A percentile compares a stretch with the other conserved stretches of the same genome.
Conservation (phyloP, 1,140 invertebrate genomes). For the Calosoma granatense region DNA sequence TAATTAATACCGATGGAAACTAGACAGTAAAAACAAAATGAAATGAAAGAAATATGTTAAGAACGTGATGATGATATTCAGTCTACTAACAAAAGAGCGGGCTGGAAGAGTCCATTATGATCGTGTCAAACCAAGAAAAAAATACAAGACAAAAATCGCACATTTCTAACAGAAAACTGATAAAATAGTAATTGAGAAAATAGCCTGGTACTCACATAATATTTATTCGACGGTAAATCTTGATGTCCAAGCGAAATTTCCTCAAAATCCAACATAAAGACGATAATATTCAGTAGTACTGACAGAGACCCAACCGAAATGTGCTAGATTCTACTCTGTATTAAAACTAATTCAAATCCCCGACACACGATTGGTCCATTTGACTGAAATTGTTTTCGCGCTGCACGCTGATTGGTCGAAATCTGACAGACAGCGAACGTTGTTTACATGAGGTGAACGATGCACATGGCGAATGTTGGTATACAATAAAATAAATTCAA, state of each 20-base stretch:
- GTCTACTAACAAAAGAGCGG: slow-evolving; percentile 29
- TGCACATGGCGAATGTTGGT: slow-evolving; percentile 10
- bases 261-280: slow-evolving; percentile 28
- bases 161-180: slow-evolving; percentile 30
- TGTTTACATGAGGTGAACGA: slow-evolving; percentile 1
- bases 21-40: too few species aligned
- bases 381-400: slow-evolving; percentile 29
- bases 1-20: too few species aligned
- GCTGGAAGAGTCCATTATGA: slow-evolving; percentile 30
- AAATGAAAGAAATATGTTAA: too few species aligned
- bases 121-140: slow-evolving; percentile 16
- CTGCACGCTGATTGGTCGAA: slow-evolving; percentile 24
- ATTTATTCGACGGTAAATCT: slow-evolving; percentile 19
- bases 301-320: slow-evolving; percentile 32
- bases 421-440: not conserved
- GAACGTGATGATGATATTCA: slow-evolving; percentile 17
- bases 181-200: slow-evolving; percentile 19
- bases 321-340: slow-evolving; percentile 23
- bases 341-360: slow-evolving; percentile 34
- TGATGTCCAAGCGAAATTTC: slow-evolving; percentile 28
- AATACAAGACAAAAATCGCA: slow-evolving; percentile 13
- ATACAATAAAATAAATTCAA: slow-evolving; percentile 8
- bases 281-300: slow-evolving; percentile 23
- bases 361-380: slow-evolving; percentile 23
- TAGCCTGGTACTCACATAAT: slow-evolving; percentile 26